Evolutionary conservation across 2,113 vertebrate species (phyloP), one percentile per base, ranked within the genome.

Genomic region (Lamprotornis superbus): DNA sequence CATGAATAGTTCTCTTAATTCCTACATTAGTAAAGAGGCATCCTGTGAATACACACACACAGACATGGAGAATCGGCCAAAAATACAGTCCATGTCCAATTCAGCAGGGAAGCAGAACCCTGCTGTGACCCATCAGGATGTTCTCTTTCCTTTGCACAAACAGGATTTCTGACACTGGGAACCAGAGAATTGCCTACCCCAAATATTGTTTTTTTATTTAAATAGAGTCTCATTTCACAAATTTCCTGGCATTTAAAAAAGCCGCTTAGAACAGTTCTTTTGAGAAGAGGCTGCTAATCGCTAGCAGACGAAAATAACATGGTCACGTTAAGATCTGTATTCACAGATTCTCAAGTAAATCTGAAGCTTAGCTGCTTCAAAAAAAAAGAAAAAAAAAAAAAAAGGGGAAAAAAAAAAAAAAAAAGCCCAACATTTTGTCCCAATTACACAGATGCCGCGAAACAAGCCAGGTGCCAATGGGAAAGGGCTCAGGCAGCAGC

Each of bases 401-500:
- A n/a, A 25, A 2, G 12, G 37, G 21, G 7, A 23, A 25, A 28
- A 52, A 28, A 28, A 12, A 15, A 15, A 30, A 35, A 27, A 42
- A 35, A 33, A 6, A 20, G 61, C 55, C 68, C 42, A 87, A 33
- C 76, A 80, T 89, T 94, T 90, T 76, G 95, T 81, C 77, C 57
- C 88, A 69, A 53, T 83, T 49, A 94, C 65, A 87, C 17, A 68
- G 84, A 95, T 60, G 73, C 67, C 46, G 30, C 4, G 73, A 90
- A 55, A 92, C 64, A 8, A 71, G 52, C 18, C 33, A 31, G 75
- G 95, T 83, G 89, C 87, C 95, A 83, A 22, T 11, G 86, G 87
- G 70, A 90, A 94, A 96, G 92, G 83, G 67, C 78, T 37, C 78
- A 76, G 70, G 16, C 57, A 24, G 81, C 59, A 76, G 65, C 24